Evolutionary conservation across 2,797 vertebrate genomes (phyloP).

Genomic region (Danio choprae): DNA sequence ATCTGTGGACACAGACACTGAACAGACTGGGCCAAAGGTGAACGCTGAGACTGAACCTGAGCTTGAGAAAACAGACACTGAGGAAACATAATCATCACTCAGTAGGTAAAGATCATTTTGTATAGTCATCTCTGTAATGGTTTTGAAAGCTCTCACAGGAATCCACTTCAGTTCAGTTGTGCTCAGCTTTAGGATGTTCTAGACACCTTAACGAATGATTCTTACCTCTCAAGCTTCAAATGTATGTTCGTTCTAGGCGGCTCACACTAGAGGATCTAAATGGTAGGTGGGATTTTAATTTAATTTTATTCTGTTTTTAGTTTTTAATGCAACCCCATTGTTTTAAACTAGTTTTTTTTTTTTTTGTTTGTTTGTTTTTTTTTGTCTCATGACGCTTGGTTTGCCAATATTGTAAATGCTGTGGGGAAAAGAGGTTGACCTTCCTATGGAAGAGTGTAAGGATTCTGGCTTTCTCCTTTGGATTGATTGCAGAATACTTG

Average conservation of each 20-base stretch:
- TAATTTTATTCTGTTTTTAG: conserved; percentile 83
- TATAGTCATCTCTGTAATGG: conserved; percentile 99
- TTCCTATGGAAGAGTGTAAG: conserved; percentile 99
- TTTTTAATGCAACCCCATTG: conserved; percentile 84
- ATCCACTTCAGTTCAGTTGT: conserved; percentile 77
- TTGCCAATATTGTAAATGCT: conserved; percentile 80
- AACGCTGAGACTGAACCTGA: conserved; percentile 97
- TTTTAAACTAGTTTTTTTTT: conserved; percentile 72
- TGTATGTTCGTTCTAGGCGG: conserved; percentile 97
- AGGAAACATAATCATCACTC: conserved; percentile 99
- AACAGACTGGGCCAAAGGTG: conserved; percentile 92
- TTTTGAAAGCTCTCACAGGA: conserved; percentile 93
- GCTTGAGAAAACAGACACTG: conserved; percentile 99
- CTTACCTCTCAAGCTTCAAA: conserved; percentile 93
- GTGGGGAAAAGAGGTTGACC: conserved; percentile 73
- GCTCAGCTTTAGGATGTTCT: conserved; percentile 63
- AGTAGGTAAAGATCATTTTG: conserved; percentile 99
- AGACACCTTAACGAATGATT: conserved; percentile 89
- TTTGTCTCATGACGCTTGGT: conserved; percentile 68
- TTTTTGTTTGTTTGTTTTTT: conserved; percentile 44
- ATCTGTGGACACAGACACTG: conserved; percentile 88
- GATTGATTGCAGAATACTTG: conserved; percentile 87
- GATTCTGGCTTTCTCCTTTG: conserved; percentile 87
- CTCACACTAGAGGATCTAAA: conserved; percentile 87
- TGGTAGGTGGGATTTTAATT: conserved; percentile 85